Conservation (phyloP, 2,113 vertebrate genomes). For the Rhineura floridana region DNA sequence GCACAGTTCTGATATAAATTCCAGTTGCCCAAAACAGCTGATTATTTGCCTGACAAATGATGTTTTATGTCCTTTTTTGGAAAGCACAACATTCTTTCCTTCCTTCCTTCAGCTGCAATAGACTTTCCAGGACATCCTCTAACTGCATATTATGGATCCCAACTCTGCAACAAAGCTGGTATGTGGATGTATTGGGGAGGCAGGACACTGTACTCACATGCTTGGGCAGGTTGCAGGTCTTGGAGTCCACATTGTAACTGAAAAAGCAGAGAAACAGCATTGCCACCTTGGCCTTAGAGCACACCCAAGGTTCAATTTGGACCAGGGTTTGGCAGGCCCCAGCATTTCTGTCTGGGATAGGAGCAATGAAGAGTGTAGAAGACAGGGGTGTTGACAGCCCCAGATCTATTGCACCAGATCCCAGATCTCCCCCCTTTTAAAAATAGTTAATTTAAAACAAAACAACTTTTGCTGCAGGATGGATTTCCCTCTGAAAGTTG, state of each 20-base stretch:
- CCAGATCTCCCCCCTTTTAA: too few relatives aligned
- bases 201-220: slow-evolving; percentile 79
- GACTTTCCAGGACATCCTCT: background rate
- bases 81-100: too few relatives aligned
- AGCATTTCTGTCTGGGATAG: background rate
- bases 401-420: too few relatives aligned
- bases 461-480: too few relatives aligned
- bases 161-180: background rate
- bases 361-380: background rate
- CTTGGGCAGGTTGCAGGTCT: slow-evolving; percentile 93
- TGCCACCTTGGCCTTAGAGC: background rate
- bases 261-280: slow-evolving; percentile 47
- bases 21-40: too few relatives aligned
- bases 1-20: too few relatives aligned
- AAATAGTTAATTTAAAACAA: too few relatives aligned
- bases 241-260: slow-evolving; percentile 96
- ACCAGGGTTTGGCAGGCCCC: background rate
- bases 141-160: background rate
- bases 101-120: background rate
- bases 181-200: too few relatives aligned
- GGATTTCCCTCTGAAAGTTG: too few relatives aligned
- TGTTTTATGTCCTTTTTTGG: too few relatives aligned
- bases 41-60: too few relatives aligned
- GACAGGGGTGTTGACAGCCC: too few relatives aligned
- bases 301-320: background rate